Conservation (phyloP, 1,140 invertebrate genomes). For the Amphibalanus amphitrite region DNA sequence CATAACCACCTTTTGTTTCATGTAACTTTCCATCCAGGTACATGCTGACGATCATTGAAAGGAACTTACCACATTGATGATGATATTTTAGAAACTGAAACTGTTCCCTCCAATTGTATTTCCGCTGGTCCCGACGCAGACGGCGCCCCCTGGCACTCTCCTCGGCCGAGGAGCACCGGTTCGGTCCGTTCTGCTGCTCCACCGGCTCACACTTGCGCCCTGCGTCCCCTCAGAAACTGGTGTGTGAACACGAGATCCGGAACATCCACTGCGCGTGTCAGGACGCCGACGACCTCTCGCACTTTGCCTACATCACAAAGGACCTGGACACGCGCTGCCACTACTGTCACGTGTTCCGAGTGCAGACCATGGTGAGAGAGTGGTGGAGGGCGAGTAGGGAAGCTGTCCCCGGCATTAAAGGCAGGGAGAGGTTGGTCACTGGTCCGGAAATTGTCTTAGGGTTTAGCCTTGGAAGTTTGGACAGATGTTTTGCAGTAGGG, state of each 20-base stretch:
- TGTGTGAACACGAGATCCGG: slow-evolving; percentile 89
- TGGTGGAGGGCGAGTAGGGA: slow-evolving; percentile 51
- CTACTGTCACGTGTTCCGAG: slow-evolving; percentile 91
- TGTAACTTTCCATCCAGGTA: no score
- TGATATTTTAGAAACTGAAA: no score
- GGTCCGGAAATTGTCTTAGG: neutral
- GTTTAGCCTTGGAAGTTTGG: neutral
- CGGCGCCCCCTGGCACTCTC: no score
- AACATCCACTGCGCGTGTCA: slow-evolving; percentile 96
- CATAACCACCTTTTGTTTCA: no score
- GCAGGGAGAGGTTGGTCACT: neutral
- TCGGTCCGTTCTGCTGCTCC: no score
- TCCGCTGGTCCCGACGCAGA: no score
- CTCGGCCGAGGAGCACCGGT: no score
- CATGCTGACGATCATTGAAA: no score
- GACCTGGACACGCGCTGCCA: slow-evolving; percentile 64
- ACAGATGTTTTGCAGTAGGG: neutral
- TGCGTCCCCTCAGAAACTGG: slow-evolving; percentile 74
- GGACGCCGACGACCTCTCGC: slow-evolving; percentile 81
- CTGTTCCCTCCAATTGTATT: no score
- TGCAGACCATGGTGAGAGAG: slow-evolving; percentile 76
- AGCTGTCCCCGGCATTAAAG: no score
- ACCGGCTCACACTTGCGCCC: no score
- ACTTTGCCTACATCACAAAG: slow-evolving; percentile 95
- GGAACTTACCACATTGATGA: no score